Conservation (phyloP, 2,888 invertebrate species). For the Lithosia quadra region DNA sequence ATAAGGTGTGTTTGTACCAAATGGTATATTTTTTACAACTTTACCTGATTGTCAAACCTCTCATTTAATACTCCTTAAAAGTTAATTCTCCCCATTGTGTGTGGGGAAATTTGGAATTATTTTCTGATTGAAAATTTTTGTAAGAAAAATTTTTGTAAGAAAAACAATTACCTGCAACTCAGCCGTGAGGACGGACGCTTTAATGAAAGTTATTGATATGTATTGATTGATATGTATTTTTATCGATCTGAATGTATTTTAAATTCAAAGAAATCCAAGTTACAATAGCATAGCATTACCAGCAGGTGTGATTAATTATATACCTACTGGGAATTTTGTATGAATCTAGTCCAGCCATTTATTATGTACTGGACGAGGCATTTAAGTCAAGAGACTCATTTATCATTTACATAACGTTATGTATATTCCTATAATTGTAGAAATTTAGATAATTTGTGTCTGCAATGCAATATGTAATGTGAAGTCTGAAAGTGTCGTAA, state of each 20-base stretch:
- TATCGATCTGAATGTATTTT: not conserved
- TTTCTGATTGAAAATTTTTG: not conserved
- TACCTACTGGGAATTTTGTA: not conserved
- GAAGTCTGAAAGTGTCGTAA: conserved; percentile 12
- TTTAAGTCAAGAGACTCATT: not conserved
- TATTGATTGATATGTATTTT: too few relatives aligned
- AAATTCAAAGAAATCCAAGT: not conserved
- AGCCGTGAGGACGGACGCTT: too few relatives aligned
- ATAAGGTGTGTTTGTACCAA: conserved; percentile 35
- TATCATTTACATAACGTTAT: conserved; percentile 7
- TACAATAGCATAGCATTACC: not conserved
- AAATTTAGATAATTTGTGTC: not conserved
- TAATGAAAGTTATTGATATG: too few relatives aligned
- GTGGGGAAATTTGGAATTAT: not conserved
- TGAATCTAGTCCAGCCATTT: not conserved
- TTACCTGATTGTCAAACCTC: not conserved
- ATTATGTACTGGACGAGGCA: not conserved
- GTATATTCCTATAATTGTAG: conserved; percentile 1
- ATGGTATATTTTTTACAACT: conserved; percentile 36
- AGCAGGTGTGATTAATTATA: too few relatives aligned
- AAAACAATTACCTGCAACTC: too few relatives aligned
- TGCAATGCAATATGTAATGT: conserved; percentile 22
- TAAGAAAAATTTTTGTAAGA: too few relatives aligned
- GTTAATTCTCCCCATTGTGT: not conserved
- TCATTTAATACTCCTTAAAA: not conserved